Evolutionary conservation across 2,797 vertebrate genomes (phyloP).

Genomic region (Eulemur coronatus): DNA sequence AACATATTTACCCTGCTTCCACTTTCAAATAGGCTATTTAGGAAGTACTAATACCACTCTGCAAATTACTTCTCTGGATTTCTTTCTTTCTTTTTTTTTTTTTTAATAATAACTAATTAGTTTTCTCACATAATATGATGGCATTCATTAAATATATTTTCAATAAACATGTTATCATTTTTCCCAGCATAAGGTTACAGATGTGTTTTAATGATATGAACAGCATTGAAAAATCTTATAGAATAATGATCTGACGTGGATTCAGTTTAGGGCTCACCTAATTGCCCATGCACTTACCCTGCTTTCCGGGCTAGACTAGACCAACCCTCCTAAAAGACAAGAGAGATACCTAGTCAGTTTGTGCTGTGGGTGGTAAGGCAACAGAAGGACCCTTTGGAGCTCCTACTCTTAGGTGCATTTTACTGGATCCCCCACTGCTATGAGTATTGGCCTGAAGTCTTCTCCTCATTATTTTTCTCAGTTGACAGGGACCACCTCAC

Average conservation of each 20-base stretch:
- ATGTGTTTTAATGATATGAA: neutral
- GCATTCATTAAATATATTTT: neutral
- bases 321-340: neutral
- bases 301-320: neutral
- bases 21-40: neutral
- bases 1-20: neutral
- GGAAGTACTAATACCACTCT: neutral
- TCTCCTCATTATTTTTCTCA: neutral
- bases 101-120: neutral
- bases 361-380: accelerated
- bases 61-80: neutral
- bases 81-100: neutral
- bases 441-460: neutral
- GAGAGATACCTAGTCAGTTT: neutral
- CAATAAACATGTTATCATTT: neutral
- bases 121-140: neutral
- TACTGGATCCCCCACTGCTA: accelerated
- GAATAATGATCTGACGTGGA: neutral
- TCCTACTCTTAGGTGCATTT: neutral
- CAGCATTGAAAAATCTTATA: neutral
- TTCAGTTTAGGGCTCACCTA: neutral
- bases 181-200: neutral
- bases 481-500: neutral
- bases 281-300: neutral
- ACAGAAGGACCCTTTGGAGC: neutral